Evolutionary conservation across 2,888 invertebrate species (phyloP), one percentile per base, ranked within the genome.

Genomic region (Nipponacmea schrenckii): DNA sequence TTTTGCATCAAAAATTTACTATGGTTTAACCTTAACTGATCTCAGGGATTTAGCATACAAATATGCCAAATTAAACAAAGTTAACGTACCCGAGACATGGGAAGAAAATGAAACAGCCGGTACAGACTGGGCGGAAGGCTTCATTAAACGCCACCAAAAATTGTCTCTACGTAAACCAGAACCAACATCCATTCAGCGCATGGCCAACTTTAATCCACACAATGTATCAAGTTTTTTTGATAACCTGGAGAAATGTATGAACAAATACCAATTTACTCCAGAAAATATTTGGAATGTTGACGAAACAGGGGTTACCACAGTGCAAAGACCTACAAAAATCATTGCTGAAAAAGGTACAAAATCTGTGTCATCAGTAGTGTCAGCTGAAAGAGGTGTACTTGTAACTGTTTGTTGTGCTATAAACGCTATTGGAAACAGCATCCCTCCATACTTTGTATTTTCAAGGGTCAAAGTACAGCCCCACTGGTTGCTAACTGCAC

Each of bases 221-320:
- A 46, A 46, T 17, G 68, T 74, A 14, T 79, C 79, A 24, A 70
- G 20, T n/a, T 76, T 67, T 50, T 20, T 82, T 24, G 80, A 79
- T n/a, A n/a, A n/a, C n/a, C n/a, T n/a, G n/a, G n/a, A n/a, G n/a
- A n/a, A n/a, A n/a, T n/a, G n/a, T n/a, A n/a, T n/a, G n/a, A n/a
- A n/a, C n/a, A n/a, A n/a, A n/a, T n/a, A n/a, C n/a, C n/a, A n/a
- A n/a, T n/a, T n/a, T n/a, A n/a, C n/a, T n/a, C n/a, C n/a, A n/a
- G n/a, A n/a, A n/a, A n/a, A n/a, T n/a, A n/a, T n/a, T n/a, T n/a
- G n/a, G n/a, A n/a, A n/a, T n/a, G n/a, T n/a, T n/a, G n/a, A n/a
- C n/a, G n/a, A n/a, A n/a, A n/a, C n/a, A n/a, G n/a, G n/a, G n/a
- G n/a, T n/a, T n/a, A n/a, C n/a, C n/a, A n/a, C n/a, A n/a, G n/a